These are phyloP conservation scores for Thamnophis sirtalis DNA, from an alignment of 2,113 vertebrate genomes.

Conservation along the genomic window DNA sequence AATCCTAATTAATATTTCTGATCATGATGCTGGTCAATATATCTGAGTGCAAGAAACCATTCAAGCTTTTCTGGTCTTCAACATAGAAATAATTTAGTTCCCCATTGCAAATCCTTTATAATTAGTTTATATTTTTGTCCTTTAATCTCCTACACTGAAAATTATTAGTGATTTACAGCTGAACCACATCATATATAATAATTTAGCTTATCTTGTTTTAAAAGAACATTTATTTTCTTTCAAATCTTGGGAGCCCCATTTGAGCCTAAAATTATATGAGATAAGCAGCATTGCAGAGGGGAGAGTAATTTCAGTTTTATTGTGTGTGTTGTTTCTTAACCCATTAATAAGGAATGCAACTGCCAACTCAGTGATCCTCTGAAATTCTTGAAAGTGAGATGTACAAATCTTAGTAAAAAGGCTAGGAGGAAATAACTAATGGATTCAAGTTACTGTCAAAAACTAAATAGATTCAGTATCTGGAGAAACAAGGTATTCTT, in stretches of 20 bases:
- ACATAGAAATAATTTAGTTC: constrained; percentile 50
- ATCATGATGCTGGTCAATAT: constrained; percentile 30
- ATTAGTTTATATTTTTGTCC: constrained; percentile 56
- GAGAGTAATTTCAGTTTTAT: neutral
- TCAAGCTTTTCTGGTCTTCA: constrained; percentile 38
- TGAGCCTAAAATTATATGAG: constrained; percentile 17
- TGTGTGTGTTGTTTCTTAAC: constrained; percentile 8
- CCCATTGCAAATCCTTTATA: constrained; percentile 56
- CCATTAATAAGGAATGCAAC: neutral
- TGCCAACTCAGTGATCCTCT: neutral
- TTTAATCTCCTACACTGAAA: constrained; percentile 51
- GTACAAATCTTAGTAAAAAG: neutral
- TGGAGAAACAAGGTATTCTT: neutral
- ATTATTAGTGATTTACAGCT: constrained; percentile 57
- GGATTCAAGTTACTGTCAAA: neutral
- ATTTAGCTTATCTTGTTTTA: constrained; percentile 58
- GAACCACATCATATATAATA: constrained; percentile 54
- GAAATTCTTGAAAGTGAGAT: neutral
- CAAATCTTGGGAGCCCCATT: constrained; percentile 47
- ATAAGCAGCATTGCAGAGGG: constrained; percentile 30
- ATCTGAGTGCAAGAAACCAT: neutral
- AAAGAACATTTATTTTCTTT: constrained; percentile 52
- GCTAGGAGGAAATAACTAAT: neutral
- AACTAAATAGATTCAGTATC: neutral
- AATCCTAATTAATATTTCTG: constrained; percentile 43